These are phyloP conservation scores for Autographa gamma DNA, from an alignment of 2,888 invertebrate species.

Conservation along the genomic window DNA sequence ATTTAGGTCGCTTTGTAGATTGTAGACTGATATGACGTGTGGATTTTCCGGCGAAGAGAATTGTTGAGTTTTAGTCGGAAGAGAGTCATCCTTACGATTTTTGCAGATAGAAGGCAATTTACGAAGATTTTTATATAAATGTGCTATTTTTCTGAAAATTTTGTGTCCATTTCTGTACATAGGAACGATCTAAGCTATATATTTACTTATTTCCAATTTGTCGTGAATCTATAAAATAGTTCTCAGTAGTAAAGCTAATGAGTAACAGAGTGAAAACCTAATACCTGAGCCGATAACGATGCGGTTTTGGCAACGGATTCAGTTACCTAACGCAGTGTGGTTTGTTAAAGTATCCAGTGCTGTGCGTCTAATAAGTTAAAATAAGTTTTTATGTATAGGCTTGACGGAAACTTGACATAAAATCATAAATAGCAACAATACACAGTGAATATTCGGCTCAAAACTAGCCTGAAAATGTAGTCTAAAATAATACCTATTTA, in stretches of 20 bases:
- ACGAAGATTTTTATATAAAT: no score
- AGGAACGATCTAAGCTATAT: no score
- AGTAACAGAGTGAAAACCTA: slow-evolving; percentile 32
- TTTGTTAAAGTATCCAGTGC: slow-evolving; percentile 39
- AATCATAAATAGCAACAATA: not conserved
- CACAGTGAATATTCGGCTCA: no score
- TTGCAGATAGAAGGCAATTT: no score
- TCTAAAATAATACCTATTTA: no score
- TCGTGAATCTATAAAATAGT: slow-evolving; percentile 12
- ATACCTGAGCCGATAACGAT: slow-evolving; percentile 53
- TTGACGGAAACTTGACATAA: not conserved
- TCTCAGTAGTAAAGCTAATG: slow-evolving; percentile 9
- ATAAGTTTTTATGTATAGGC: not conserved
- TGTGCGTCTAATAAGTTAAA: slow-evolving; percentile 8
- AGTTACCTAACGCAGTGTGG: slow-evolving; percentile 48
- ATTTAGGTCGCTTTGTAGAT: not conserved
- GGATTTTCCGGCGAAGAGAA: no score
- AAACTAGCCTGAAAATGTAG: no score
- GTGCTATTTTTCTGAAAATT: no score
- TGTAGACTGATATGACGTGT: not conserved
- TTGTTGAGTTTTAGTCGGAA: no score
- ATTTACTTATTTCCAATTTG: not conserved
- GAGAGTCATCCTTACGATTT: not conserved
- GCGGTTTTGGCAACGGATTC: slow-evolving; percentile 51
- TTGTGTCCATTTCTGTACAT: no score